A percentile compares a stretch with the other conserved stretches of the same genome.
phyloP scores from a whole-genome alignment of 2,113 vertebrate genomes.

The Plecturocebus donacophilus region DNA sequence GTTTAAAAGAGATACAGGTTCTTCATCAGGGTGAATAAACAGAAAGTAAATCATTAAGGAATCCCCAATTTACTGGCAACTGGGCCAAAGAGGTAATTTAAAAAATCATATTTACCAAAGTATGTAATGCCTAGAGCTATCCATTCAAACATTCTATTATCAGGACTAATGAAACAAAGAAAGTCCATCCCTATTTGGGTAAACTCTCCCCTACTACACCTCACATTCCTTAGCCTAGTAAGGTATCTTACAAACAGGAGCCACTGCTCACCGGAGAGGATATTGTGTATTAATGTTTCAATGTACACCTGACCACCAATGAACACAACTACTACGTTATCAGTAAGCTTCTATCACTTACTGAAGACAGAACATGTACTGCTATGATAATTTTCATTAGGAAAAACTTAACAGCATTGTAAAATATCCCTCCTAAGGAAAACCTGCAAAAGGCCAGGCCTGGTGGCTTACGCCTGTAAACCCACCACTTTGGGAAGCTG shows the following conservation, averaged over 20 bases:
- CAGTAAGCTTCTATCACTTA: background rate
- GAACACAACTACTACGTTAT: background rate
- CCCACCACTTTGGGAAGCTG: too few relatives aligned
- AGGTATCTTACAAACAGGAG: background rate
- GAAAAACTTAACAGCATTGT: background rate
- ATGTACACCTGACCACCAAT: background rate
- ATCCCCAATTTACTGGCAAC: background rate
- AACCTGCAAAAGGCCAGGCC: too few relatives aligned
- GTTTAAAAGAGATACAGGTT: background rate
- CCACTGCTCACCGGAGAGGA: background rate
- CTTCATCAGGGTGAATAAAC: background rate
- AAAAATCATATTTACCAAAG: slow-evolving; percentile 16
- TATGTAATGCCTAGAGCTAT: background rate
- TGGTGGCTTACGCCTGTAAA: too few relatives aligned
- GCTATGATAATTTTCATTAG: background rate
- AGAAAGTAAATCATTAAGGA: background rate
- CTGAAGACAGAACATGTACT: background rate
- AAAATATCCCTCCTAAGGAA: background rate
- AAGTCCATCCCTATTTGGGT: background rate
- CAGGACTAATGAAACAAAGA: background rate
- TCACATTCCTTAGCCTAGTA: background rate
- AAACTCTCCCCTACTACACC: background rate
- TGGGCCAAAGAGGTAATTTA: slow-evolving; percentile 6
- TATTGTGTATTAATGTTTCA: background rate
- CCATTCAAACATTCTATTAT: background rate